Evolutionary conservation across 2,797 vertebrate species (phyloP).

Genomic region (Chaunax sp.): DNA sequence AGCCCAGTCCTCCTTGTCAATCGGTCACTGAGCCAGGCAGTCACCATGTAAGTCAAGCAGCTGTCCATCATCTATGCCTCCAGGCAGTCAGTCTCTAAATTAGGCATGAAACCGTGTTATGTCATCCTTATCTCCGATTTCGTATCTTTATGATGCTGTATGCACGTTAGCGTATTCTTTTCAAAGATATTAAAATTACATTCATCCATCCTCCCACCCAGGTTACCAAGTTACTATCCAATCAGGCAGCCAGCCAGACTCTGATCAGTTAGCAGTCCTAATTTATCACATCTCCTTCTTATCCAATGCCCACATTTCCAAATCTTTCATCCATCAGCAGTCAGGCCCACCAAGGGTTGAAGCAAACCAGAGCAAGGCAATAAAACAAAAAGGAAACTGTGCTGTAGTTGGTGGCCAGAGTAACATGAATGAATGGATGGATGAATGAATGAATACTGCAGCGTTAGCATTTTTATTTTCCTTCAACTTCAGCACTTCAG

Average conservation of each 20-base stretch:
- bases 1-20: conserved; percentile 46
- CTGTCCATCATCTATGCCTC: conserved; percentile 22
- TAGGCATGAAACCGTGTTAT: conserved; percentile 37
- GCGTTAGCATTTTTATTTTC: no score
- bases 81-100: conserved; percentile 46
- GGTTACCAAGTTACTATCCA: no score
- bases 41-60: conserved; percentile 26
- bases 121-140: conserved; percentile 47
- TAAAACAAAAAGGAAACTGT: no score
- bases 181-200: no score
- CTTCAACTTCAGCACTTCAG: no score
- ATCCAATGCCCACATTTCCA: conserved; percentile 8
- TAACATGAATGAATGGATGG: no score
- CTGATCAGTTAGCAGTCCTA: conserved; percentile 27
- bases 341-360: neutral
- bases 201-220: conserved; percentile 45
- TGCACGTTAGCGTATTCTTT: conserved; percentile 32
- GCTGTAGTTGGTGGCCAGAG: neutral
- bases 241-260: conserved; percentile 36
- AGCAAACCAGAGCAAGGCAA: conserved; percentile 8
- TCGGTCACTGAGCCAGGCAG: conserved; percentile 50
- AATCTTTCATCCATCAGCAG: conserved; percentile 24
- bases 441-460: no score
- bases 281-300: conserved; percentile 39
- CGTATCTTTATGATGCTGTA: conserved; percentile 36